A percentile compares a stretch with the other conserved stretches of the same genome.
These are phyloP conservation scores for Pentamera pediparva DNA, from an alignment of 53 echinoderm and acorn worm species.

Conservation along the genomic window DNA sequence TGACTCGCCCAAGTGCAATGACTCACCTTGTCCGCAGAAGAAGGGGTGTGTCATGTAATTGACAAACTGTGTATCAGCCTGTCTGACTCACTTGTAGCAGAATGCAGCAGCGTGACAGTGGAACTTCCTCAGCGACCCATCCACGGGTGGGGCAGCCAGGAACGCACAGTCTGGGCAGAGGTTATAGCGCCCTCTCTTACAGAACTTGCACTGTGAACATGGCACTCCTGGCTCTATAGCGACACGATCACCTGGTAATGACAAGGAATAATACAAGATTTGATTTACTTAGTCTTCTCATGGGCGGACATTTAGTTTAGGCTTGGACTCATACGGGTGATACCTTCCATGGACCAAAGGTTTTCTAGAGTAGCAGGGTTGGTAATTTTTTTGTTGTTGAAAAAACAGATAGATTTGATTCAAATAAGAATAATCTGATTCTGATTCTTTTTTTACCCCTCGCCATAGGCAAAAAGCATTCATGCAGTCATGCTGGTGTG, in stretches of 20 bases:
- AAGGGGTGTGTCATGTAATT: too few species aligned
- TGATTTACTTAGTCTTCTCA: neutral
- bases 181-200: slow-evolving; percentile 63
- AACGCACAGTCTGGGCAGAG: slow-evolving; percentile 56
- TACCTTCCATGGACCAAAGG: neutral
- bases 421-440: too few species aligned
- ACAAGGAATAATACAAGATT: neutral
- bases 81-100: slow-evolving; percentile 50
- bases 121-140: slow-evolving; percentile 53
- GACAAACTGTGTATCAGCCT: too few species aligned
- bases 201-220: slow-evolving; percentile 56
- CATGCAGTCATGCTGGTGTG: too few species aligned
- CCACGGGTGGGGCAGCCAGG: slow-evolving; percentile 48
- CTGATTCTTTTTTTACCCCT: too few species aligned
- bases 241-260: slow-evolving; percentile 51
- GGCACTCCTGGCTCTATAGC: slow-evolving; percentile 75
- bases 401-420: too few species aligned
- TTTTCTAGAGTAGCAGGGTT: too few species aligned
- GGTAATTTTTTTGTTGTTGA: too few species aligned
- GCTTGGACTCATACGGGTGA: neutral
- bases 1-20: too few species aligned
- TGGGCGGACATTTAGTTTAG: neutral
- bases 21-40: too few species aligned
- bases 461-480: too few species aligned
- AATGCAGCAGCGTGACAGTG: slow-evolving; percentile 68